Percentiles rank a stretch among this genome's conserved stretches.
Evolutionary conservation across 2,113 vertebrate species (phyloP).

Genomic region (Limnothrissa miodon): DNA sequence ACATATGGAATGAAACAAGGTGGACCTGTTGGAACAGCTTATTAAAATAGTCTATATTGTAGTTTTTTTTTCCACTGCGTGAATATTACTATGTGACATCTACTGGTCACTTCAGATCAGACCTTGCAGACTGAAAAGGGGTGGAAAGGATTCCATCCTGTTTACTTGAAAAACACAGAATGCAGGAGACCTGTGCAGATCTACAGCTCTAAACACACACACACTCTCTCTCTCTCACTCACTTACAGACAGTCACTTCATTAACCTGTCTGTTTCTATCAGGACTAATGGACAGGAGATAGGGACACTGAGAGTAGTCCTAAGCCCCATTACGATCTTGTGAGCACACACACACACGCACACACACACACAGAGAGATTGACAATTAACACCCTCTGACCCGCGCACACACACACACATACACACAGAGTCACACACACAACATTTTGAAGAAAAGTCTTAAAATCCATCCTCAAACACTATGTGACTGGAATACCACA

Average conservation of each 20-base stretch:
- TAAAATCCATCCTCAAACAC: not conserved
- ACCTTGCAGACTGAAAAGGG: not conserved
- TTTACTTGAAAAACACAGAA: not conserved
- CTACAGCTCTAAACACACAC: not conserved
- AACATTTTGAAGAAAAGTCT: not conserved
- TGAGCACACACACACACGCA: not conserved
- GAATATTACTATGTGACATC: not conserved
- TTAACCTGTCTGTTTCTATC: conserved; percentile 2
- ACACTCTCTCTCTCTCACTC: not conserved
- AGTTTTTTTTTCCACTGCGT: not conserved
- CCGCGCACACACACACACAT: not conserved
- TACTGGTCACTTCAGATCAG: not conserved
- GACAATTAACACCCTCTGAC: no score
- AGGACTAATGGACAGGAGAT: not conserved
- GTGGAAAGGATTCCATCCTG: not conserved
- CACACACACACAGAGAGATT: not conserved
- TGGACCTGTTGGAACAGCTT: no score
- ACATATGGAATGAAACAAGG: no score
- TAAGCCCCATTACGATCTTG: not conserved
- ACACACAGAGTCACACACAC: not conserved
- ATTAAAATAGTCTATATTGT: not conserved
- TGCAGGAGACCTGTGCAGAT: not conserved
- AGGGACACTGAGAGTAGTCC: not conserved
- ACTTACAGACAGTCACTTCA: not conserved
- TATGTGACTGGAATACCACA: not conserved